Percentiles rank a stretch among this genome's conserved stretches.
Evolutionary conservation across 2,113 vertebrate species (phyloP).

Genomic region (Leptobrachium leishanense): DNA sequence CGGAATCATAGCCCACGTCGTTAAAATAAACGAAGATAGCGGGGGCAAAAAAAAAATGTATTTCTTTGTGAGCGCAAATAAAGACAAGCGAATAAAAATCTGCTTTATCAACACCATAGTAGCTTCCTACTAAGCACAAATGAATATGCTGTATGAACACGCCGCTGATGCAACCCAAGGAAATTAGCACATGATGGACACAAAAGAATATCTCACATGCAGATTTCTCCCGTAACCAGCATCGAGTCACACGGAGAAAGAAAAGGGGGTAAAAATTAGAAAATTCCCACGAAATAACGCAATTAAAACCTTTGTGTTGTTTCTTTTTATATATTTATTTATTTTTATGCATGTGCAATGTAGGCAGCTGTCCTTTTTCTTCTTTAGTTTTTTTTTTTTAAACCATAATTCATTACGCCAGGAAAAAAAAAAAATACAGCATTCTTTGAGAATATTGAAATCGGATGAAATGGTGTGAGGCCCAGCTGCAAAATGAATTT

Average conservation of each 20-base stretch:
- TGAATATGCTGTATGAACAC: slow-evolving; percentile 16
- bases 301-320: slow-evolving; percentile 14
- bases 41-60: neutral
- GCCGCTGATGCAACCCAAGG: neutral
- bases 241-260: slow-evolving; percentile 6
- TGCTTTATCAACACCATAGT: neutral
- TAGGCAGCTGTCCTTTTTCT: slow-evolving; percentile 12
- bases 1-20: no score
- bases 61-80: neutral
- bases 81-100: neutral
- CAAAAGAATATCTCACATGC: slow-evolving; percentile 42
- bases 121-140: slow-evolving; percentile 15
- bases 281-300: slow-evolving; percentile 8
- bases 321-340: neutral
- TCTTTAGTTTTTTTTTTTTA: neutral
- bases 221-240: slow-evolving; percentile 30
- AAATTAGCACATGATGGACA: slow-evolving; percentile 36
- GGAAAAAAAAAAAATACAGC: slow-evolving; percentile 12
- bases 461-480: slow-evolving; percentile 43
- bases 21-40: no score
- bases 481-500: slow-evolving; percentile 32
- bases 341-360: neutral
- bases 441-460: slow-evolving; percentile 45
- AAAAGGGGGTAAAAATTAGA: slow-evolving; percentile 16
- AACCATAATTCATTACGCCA: slow-evolving; percentile 35